Conservation (phyloP, 2,113 vertebrate genomes). For the Istiophorus platypterus region DNA sequence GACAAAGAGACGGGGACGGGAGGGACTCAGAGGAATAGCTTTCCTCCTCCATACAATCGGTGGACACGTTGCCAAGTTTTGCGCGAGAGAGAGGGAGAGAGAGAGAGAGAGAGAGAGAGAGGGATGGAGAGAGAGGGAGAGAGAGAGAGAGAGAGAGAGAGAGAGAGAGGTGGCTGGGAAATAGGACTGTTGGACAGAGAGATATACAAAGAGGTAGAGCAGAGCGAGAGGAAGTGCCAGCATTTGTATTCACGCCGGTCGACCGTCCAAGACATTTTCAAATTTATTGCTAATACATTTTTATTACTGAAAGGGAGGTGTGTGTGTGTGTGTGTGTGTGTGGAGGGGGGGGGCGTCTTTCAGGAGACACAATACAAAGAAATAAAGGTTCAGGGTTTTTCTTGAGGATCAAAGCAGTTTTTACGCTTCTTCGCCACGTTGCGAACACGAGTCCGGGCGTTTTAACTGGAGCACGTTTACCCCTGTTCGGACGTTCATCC, state of each 20-base stretch:
- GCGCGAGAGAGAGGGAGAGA: no score
- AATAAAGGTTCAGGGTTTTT: not conserved
- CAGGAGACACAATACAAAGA: no score
- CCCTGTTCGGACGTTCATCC: no score
- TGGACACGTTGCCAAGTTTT: slow-evolving; percentile 62
- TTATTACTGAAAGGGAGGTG: not conserved
- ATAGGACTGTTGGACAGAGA: not conserved
- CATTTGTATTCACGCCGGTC: not conserved
- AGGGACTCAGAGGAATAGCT: slow-evolving; percentile 51
- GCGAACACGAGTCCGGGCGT: no score
- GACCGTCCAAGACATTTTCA: not conserved
- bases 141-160: not conserved
- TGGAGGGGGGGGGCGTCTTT: no score
- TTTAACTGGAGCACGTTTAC: no score
- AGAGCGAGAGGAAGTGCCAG: no score
- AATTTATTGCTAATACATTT: not conserved
- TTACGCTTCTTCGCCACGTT: no score
- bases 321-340: no score
- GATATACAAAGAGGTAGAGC: no score
- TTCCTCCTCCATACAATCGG: slow-evolving; percentile 50
- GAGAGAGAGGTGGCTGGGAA: not conserved
- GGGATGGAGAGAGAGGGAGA: not conserved
- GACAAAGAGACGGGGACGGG: slow-evolving; percentile 45
- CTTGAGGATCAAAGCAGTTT: no score
- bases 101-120: no score